Evolutionary conservation across 1,140 invertebrate species (phyloP).

Genomic region (Atta cephalotes): DNA sequence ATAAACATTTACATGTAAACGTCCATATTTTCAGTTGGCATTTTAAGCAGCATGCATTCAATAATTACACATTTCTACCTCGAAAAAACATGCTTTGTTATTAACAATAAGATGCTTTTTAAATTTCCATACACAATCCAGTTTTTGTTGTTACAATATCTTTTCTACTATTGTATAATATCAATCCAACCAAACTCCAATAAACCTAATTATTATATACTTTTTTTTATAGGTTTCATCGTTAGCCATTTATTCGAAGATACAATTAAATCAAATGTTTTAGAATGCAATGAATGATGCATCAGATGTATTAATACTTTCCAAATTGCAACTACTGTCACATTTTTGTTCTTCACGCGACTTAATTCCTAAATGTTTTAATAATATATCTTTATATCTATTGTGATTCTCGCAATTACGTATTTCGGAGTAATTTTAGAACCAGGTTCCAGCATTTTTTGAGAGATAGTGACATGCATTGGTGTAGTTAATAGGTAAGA

Average conservation of each 20-base stretch:
- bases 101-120: neutral
- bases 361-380: too few species aligned
- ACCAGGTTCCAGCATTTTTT: too few species aligned
- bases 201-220: neutral
- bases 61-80: neutral
- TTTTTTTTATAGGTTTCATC: neutral
- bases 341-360: too few species aligned
- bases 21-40: neutral
- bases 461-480: too few species aligned
- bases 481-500: too few species aligned
- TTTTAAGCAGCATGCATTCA: neutral
- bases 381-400: too few species aligned
- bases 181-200: neutral
- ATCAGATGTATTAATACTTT: neutral
- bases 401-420: too few species aligned
- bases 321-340: too few species aligned
- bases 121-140: neutral
- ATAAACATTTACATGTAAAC: too few species aligned
- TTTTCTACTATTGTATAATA: neutral
- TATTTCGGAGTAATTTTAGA: too few species aligned
- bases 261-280: neutral
- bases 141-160: neutral
- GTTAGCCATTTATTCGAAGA: neutral
- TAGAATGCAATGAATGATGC: neutral
- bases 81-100: neutral